These are phyloP conservation scores for Gadopsis bispinosus DNA, from an alignment of 2,797 vertebrate genomes.

Conservation along the genomic window DNA sequence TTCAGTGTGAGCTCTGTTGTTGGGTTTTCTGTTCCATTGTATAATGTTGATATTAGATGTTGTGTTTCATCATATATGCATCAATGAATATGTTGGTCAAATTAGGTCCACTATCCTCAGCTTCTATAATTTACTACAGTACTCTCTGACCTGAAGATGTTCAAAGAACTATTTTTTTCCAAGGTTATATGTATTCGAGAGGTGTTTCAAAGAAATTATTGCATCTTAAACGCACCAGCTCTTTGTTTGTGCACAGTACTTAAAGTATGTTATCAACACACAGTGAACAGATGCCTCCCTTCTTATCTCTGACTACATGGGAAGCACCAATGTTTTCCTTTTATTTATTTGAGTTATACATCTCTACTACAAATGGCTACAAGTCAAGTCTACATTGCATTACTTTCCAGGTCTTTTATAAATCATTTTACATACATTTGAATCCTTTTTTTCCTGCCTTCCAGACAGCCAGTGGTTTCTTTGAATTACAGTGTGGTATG, in stretches of 20 bases:
- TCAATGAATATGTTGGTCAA: neutral
- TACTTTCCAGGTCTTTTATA: neutral
- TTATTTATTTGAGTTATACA: neutral
- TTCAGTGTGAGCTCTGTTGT: conserved; percentile 23
- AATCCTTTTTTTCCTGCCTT: neutral
- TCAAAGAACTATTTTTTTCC: neutral
- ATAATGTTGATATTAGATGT: neutral
- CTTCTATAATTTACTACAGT: neutral
- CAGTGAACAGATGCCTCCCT: neutral
- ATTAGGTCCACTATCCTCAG: neutral
- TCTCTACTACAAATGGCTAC: neutral
- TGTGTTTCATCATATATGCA: neutral
- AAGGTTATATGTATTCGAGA: neutral
- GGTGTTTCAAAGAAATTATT: neutral
- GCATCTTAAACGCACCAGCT: neutral
- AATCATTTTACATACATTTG: neutral
- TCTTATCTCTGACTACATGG: neutral
- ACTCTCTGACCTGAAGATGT: neutral
- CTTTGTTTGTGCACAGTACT: neutral
- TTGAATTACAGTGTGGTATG: conserved; percentile 1
- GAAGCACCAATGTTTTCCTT: neutral
- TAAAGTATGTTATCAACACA: neutral
- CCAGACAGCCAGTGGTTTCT: conserved; percentile 3
- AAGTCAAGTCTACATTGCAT: conserved; percentile 4
- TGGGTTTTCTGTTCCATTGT: neutral